Base-by-base conservation (phyloP, 1,140 invertebrate species). In the Geopemphigus sp. region DNA sequence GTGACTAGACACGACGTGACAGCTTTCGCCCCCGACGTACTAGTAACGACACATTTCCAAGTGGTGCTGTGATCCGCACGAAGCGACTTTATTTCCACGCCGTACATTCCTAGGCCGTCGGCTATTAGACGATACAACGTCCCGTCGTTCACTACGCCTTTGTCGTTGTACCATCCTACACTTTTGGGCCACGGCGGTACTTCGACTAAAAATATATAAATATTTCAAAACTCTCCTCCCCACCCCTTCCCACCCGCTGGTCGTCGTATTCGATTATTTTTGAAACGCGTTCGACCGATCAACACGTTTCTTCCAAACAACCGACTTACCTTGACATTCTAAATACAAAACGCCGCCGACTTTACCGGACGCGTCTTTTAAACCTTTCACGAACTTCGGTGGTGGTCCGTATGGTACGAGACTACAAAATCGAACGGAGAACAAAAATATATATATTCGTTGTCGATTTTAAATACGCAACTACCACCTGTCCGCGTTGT, bases 41-140 rank as follows among this genome's bases (percentile, higher is more conserved):
- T 93, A 1, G 90, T 92, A 10, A 92, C 92, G 2, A 94, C 92
- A 83, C 92, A 94, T 85, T 94, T 94, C 94, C 94, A 96, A 83
- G 94, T 92, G 12, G 94, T 94, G 82, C 93, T 92, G 83, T 96
- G 94, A 78, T 87, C 87, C 57, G 90, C 91, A 85, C 95, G 92
- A 0, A 92, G 87, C 0, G 89, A 88, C 61, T 89, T 88, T 1
- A 95, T 88, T 85, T 93, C 90, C 19, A 95, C 85, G 82, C 90
- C 89, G 84, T 93, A 94, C 10, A 91, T 90, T 50, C 93, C 93
- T 15, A 94, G 87, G 3, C 93, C 93, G 84, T 95, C 93, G 83
- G 92, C 93, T 81, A 91, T 88, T 14, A 91, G 85, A 81, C 91
- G 90, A 83, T 94, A 94, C 80, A 88, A 88, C 26, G 85, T 84